Conservation (phyloP, 2,797 vertebrate genomes). For the Petrocephalus sullivani region DNA sequence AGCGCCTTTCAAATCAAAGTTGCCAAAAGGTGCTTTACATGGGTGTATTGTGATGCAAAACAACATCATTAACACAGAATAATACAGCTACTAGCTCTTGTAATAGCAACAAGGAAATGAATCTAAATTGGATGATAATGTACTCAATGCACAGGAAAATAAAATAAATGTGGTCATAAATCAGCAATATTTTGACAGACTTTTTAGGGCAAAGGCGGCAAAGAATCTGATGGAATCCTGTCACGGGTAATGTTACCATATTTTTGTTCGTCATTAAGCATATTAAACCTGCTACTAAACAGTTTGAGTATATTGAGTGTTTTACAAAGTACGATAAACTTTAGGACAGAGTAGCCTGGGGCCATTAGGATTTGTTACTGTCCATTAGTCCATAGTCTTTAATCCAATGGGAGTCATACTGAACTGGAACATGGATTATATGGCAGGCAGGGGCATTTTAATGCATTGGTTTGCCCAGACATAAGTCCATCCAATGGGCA, state of each 20-base stretch:
- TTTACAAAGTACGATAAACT: background rate
- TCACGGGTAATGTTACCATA: background rate
- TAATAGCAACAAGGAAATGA: background rate
- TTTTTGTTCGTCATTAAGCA: background rate
- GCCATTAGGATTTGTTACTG: background rate
- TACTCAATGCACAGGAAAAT: background rate
- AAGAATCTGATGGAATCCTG: background rate
- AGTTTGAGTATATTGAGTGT: background rate
- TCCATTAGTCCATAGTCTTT: background rate
- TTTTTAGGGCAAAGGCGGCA: background rate
- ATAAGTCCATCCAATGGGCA: background rate
- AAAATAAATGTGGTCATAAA: background rate
- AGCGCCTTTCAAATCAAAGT: too few species aligned
- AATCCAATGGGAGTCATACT: background rate
- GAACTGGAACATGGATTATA: background rate
- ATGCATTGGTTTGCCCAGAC: background rate
- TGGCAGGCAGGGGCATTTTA: background rate
- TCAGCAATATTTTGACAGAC: background rate
- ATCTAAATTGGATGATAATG: background rate
- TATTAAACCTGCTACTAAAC: background rate
- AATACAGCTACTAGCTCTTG: background rate
- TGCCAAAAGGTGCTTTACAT: too few species aligned
- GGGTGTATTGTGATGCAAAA: too few species aligned
- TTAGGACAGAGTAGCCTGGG: background rate
- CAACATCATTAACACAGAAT: too few species aligned